Conservation (phyloP, 37 sponge, comb jelly and placozoan genomes). For the Petrosia ficiformis region DNA sequence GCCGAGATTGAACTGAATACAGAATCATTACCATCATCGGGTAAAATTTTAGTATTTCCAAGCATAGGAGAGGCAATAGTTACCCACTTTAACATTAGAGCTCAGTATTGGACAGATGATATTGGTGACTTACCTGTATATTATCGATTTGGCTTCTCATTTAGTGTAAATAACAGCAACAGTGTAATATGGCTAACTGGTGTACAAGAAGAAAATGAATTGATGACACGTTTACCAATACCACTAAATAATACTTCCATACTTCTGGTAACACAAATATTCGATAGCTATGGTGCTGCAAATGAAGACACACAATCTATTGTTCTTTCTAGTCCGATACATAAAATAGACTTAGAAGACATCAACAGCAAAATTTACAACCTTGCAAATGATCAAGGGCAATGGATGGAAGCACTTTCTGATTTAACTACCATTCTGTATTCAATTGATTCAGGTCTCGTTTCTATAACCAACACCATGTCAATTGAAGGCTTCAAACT, state of each 20-base stretch:
- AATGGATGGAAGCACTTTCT: slow-evolving; percentile 23
- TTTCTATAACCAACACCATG: neutral
- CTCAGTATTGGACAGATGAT: slow-evolving; percentile 41
- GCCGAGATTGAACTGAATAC: slow-evolving; percentile 29
- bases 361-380: neutral
- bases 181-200: slow-evolving; percentile 27
- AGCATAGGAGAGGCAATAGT: slow-evolving; percentile 2
- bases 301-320: neutral
- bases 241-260: neutral
- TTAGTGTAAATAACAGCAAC: neutral
- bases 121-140: slow-evolving; percentile 27
- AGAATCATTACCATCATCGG: slow-evolving; percentile 15
- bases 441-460: neutral
- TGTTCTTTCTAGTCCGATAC: neutral
- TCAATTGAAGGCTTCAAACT: neutral
- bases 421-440: slow-evolving; percentile 3
- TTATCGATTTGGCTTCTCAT: slow-evolving; percentile 53
- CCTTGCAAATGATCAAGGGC: neutral
- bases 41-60: slow-evolving; percentile 8
- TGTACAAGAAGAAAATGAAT: neutral
- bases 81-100: slow-evolving; percentile 16
- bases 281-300: slow-evolving; percentile 27
- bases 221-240: slow-evolving; percentile 1
- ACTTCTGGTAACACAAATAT: slow-evolving; percentile 18
- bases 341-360: neutral